Percentiles rank a stretch among this genome's conserved stretches.
These are phyloP conservation scores for Camelus bactrianus DNA, from an alignment of 2,113 vertebrate species.

Conservation along the genomic window DNA sequence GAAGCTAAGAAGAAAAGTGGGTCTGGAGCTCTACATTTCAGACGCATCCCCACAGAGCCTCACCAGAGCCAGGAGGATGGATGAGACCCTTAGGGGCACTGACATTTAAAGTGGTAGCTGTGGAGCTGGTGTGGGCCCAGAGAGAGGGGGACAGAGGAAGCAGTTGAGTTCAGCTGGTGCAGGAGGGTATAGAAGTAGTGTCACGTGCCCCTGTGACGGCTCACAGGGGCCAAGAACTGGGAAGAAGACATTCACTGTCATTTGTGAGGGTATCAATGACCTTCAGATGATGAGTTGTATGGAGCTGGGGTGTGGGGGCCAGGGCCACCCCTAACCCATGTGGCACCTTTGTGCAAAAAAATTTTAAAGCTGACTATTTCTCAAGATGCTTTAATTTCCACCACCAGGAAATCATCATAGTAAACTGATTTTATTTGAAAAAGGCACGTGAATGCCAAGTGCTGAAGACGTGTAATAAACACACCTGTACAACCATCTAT, in stretches of 20 bases:
- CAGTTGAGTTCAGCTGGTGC: background rate
- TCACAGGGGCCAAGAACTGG: background rate
- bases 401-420: conserved; percentile 51
- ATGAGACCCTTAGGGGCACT: background rate
- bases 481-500: conserved; percentile 10
- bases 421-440: conserved; percentile 69
- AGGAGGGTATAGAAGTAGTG: background rate
- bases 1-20: background rate
- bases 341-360: background rate
- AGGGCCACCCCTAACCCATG: background rate
- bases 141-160: background rate
- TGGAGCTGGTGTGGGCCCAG: background rate
- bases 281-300: background rate
- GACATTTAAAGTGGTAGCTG: background rate
- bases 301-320: background rate
- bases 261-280: background rate
- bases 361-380: background rate
- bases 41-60: background rate
- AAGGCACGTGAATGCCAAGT: conserved; percentile 61
- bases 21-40: background rate
- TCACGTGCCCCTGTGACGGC: background rate
- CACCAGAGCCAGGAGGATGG: background rate
- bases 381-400: conserved; percentile 49
- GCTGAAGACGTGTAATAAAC: conserved; percentile 42
- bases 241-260: background rate